These are phyloP conservation scores for Hyposoter didymator DNA, from an alignment of 2,888 invertebrate species.

Conservation along the genomic window DNA sequence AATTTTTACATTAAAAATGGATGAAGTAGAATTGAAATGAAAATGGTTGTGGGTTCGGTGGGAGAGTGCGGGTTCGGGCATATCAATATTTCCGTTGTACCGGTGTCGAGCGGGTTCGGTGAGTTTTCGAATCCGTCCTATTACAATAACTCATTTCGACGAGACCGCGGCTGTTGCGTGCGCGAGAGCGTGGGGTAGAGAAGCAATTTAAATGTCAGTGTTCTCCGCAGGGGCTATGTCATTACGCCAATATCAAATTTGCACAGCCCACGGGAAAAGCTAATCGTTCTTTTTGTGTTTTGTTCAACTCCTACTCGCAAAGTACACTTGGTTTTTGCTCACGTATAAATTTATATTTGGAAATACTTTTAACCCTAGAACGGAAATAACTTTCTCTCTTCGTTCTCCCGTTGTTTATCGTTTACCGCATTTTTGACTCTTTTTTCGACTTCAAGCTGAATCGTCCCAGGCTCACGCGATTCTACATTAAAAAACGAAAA, in stretches of 20 bases:
- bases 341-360: not conserved
- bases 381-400: too few species aligned
- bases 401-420: too few species aligned
- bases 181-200: conserved; percentile 16
- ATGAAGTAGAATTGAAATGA: conserved; percentile 5
- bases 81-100: conserved; percentile 41
- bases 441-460: too few species aligned
- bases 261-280: conserved; percentile 35
- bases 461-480: too few species aligned
- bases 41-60: conserved; percentile 8
- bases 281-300: conserved; percentile 12
- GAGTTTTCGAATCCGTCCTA: conserved; percentile 45
- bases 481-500: too few species aligned
- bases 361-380: not conserved
- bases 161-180: conserved; percentile 28
- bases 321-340: not conserved
- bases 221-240: conserved; percentile 50
- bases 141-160: conserved; percentile 57
- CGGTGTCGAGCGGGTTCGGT: conserved; percentile 18
- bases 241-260: conserved; percentile 53
- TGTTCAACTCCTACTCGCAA: not conserved
- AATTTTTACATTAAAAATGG: conserved; percentile 3
- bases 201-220: conserved; percentile 58
- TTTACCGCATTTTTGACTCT: too few species aligned
- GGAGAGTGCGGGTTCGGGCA: not conserved